Base-by-base conservation (phyloP, 2,797 vertebrate genomes). In the Xenops minutus region DNA sequence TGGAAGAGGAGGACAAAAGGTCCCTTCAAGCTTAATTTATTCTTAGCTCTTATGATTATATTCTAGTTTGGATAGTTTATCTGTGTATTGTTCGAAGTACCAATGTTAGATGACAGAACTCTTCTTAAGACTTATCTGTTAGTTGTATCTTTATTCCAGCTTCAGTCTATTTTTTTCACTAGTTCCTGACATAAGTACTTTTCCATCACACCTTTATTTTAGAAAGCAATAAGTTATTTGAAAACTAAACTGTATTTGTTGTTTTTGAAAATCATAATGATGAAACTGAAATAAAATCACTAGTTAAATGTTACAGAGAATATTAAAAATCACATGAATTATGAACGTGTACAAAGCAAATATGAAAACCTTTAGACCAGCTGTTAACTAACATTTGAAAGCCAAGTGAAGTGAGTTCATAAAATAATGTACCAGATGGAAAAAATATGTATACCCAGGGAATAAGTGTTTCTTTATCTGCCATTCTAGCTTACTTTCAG, bases 381-480 rank as follows among this genome's bases (percentile, higher is more conserved):
- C 97, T 98, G 97, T 97, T 98, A 97, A 68, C 66, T 97, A 97
- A 91, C 96, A 97, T 98, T 97, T 97, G 93, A 98, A 98, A 98
- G 97, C 67, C 95, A 98, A 97, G 97, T 94, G 88, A 97, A 97
- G 91, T 97, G 96, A 97, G 83, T 97, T 97, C 95, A 64, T 95
- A 97, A 97, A 97, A 97, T 96, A 98, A 98, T 96, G 94, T 74
- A 98, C 76, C 98, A 98, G 98, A 98, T 98, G 98, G 98, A 98
- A 94, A 92, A 97, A 97, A 97, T 96, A 93, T 92, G 93, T 88
- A 95, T 89, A 96, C 71, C 83, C 71, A 76, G 96, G 95, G 97
- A 98, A 96, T 96, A 96, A 78, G 56, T 92, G 49, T 94, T 97
- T 97, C 92, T 94, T 97, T 86, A 96, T 93, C 73, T 97, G 74